A percentile compares a stretch with the other conserved stretches of the same genome.
phyloP scores from a whole-genome alignment of 2,113 vertebrate genomes.

The Cochlearius cochlearius region DNA sequence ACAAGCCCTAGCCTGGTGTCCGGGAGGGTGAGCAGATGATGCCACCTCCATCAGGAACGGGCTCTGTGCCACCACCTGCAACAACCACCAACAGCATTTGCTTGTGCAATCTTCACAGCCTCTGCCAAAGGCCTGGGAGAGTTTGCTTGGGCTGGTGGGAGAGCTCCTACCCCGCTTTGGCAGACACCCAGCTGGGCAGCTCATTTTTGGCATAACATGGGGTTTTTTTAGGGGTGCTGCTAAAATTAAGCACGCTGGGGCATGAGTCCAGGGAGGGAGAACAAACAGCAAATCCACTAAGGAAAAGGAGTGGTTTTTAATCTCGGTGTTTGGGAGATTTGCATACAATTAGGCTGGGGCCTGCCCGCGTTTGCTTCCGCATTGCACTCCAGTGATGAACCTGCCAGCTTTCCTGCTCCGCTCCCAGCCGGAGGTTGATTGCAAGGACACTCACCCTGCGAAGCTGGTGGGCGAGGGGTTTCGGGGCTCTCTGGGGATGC shows the following conservation, averaged over 20 bases:
- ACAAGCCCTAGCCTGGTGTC: background rate
- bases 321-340: background rate
- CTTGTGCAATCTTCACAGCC: background rate
- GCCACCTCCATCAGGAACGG: rapidly evolving
- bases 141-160: background rate
- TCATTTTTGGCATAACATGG: background rate
- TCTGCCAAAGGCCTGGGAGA: background rate
- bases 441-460: background rate
- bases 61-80: background rate
- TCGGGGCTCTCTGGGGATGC: background rate
- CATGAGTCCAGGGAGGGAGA: background rate
- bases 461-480: background rate
- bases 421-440: conserved; percentile 20
- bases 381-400: conserved; percentile 21
- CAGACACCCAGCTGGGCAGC: background rate
- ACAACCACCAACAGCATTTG: background rate
- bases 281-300: background rate
- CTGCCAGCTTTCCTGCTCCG: conserved; percentile 25
- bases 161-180: rapidly evolving
- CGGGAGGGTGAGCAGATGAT: background rate
- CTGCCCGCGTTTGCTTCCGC: background rate
- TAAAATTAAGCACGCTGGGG: background rate
- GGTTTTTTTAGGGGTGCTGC: background rate
- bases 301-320: conserved; percentile 48
- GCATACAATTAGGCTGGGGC: conserved; percentile 37